Evolutionary conservation across 2,888 invertebrate genomes (phyloP), one percentile per base, ranked within the genome.

Genomic region (Coecobrya sp.): DNA sequence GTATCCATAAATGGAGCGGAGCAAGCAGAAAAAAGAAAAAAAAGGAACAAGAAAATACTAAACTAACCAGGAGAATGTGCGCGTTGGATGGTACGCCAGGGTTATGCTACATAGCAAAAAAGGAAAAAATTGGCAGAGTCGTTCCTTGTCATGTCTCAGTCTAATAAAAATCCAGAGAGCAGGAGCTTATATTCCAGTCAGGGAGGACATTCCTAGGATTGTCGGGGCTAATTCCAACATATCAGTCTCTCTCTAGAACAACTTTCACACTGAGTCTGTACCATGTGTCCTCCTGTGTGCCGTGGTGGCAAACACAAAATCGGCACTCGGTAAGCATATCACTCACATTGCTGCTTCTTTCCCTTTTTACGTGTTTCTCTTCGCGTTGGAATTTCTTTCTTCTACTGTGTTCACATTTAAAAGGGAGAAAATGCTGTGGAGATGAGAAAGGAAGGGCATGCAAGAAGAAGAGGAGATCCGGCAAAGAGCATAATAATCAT

Each of bases 71-170:
- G 7, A 5, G 45, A 73, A 5, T 45, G 73, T 22, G 19, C 22
- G n/a, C n/a, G 16, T 36, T 22, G 68, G n/a, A 30, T 55, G 8
- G 76, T 25, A 0, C 42, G 36, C 45, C 36, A 16, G 36, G 7
- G 16, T n/a, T 30, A 55, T 52, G 8, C 22, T 79, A 45, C 25
- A 79, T 49, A 79, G 73, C 81, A 81, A 81, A 27, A 88, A 42
- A 11, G 65, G 62, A 91, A 92, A 92, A 93, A 93, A 93, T 93
- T 93, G 93, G 93, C 93, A 92, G 86, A 92, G 87, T 92, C 92
- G 91, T 93, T 92, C 70, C 92, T 90, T 92, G 93, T 92, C 93
- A 92, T 92, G 90, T 92, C 91, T 59, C 84, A 86, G 92, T 86
- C 87, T 92, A 93, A 93, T 93, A 93, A 93, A 93, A 93, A 93